phyloP scores from a whole-genome alignment of 2,113 vertebrate genomes.

The Bujurquina vittata region DNA sequence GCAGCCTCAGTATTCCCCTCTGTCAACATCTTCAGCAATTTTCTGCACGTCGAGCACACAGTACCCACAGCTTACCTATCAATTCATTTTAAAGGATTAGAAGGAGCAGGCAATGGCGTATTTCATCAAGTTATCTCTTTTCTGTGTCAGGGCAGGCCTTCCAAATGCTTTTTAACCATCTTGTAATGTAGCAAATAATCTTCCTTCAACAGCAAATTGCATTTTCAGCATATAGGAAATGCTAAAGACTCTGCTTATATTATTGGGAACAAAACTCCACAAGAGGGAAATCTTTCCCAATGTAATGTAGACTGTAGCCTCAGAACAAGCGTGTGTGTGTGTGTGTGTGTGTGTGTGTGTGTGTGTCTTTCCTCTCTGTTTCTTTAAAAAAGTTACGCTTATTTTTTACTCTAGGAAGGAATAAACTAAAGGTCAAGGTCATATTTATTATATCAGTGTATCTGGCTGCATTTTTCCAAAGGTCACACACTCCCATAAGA shows the following conservation, averaged over 20 bases:
- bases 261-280: not conserved
- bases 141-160: not conserved
- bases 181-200: slow-evolving; percentile 12
- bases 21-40: slow-evolving; percentile 60
- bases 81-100: slow-evolving; percentile 42
- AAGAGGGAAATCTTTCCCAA: not conserved
- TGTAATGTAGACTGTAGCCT: not conserved
- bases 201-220: not conserved
- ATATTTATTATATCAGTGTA: not conserved
- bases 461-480: not conserved
- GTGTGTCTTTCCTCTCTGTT: too few species aligned
- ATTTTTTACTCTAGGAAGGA: not conserved
- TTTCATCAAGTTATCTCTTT: slow-evolving; percentile 30
- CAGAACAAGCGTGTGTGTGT: not conserved
- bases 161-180: slow-evolving; percentile 15
- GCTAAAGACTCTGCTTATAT: not conserved
- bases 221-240: not conserved
- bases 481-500: not conserved
- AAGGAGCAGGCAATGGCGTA: slow-evolving; percentile 13
- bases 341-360: too few species aligned
- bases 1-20: slow-evolving; percentile 44
- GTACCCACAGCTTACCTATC: slow-evolving; percentile 45
- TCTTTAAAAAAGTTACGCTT: not conserved
- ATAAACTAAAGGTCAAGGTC: not conserved
- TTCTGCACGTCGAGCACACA: slow-evolving; percentile 53